A percentile compares a stretch with the other conserved stretches of the same genome.
These are phyloP conservation scores for Dysidea cf. avara DNA, from an alignment of 37 sponge, comb jelly and placozoan genomes.

Conservation along the genomic window DNA sequence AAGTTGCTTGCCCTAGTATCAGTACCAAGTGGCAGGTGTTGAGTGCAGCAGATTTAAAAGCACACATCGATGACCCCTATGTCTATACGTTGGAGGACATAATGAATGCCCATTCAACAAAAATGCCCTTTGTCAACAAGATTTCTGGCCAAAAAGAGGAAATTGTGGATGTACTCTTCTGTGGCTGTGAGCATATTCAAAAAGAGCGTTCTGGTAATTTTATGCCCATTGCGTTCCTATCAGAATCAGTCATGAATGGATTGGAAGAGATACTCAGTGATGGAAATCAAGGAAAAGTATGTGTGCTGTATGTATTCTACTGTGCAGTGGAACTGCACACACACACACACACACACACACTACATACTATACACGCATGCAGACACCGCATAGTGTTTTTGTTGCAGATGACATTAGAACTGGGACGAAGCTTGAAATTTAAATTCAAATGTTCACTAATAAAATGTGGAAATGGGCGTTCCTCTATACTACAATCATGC, in stretches of 20 bases:
- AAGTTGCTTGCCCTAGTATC: constrained; percentile 53
- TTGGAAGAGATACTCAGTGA: constrained; percentile 49
- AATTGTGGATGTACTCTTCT: constrained; percentile 51
- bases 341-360: no score
- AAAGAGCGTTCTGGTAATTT: constrained; percentile 4
- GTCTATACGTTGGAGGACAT: constrained; percentile 44
- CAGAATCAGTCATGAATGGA: constrained; percentile 17
- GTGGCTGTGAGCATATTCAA: constrained; percentile 30
- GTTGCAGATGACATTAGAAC: no score
- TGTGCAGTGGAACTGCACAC: no score
- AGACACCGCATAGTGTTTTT: no score
- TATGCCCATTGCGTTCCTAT: constrained; percentile 47
- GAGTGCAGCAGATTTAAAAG: constrained; percentile 53
- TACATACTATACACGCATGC: no score
- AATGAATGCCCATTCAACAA: constrained; percentile 9
- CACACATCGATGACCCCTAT: constrained; percentile 24
- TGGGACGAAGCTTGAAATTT: no score
- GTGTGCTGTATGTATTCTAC: background rate
- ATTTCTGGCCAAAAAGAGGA: constrained; percentile 22
- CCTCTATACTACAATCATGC: no score
- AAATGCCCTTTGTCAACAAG: constrained; percentile 11
- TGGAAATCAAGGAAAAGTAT: constrained; percentile 32
- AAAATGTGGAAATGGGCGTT: no score
- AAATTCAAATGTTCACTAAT: no score
- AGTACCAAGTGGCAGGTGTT: constrained; percentile 41